Conservation (phyloP, 1,140 invertebrate species). For the Drosophila subpulchrella region DNA sequence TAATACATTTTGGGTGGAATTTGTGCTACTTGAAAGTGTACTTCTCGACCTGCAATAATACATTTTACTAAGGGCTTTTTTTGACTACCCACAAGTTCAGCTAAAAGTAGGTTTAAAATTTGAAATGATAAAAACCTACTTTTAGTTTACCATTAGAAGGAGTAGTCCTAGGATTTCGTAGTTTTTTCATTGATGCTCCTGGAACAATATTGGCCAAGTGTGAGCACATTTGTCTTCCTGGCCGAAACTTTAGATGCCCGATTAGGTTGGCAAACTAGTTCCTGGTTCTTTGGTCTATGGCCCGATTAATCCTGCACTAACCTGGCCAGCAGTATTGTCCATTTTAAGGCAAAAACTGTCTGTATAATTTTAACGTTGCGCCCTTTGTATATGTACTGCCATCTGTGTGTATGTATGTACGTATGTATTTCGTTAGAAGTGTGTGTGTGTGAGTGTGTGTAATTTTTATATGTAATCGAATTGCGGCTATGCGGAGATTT, state of each 20-base stretch:
- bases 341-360: constrained; percentile 50
- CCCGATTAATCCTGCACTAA: constrained; percentile 31
- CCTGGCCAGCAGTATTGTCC: constrained; percentile 57
- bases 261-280: constrained; percentile 16
- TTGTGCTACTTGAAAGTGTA: too few relatives aligned
- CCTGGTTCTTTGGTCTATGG: constrained; percentile 2
- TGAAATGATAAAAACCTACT: too few relatives aligned
- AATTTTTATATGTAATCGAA: constrained; percentile 37
- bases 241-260: constrained; percentile 6
- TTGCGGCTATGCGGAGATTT: constrained; percentile 35
- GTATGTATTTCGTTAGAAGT: constrained; percentile 14
- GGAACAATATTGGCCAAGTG: neutral
- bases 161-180: neutral
- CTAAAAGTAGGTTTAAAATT: too few relatives aligned
- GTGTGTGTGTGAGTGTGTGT: constrained; percentile 5
- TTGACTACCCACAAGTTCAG: too few relatives aligned
- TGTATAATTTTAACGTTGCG: constrained; percentile 61
- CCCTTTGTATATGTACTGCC: constrained; percentile 60
- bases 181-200: neutral
- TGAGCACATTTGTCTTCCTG: constrained; percentile 2
- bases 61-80: too few relatives aligned
- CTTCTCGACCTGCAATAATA: too few relatives aligned
- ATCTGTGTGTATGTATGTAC: constrained; percentile 36
- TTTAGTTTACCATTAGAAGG: too few relatives aligned
- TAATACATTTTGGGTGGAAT: too few relatives aligned